Evolutionary conservation across 2,888 invertebrate genomes (phyloP).

Genomic region (Rhagium mordax): DNA sequence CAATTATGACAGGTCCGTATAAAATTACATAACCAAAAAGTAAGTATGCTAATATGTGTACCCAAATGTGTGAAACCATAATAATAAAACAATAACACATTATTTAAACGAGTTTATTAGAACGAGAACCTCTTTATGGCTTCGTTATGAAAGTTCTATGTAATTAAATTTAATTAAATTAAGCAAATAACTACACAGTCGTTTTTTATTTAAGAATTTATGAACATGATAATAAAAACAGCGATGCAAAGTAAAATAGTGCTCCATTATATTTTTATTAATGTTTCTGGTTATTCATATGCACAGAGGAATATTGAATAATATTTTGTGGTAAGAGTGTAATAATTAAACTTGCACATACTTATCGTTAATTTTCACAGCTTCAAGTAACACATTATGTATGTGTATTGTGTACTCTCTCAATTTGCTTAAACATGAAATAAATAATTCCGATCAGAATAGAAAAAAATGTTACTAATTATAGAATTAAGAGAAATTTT

Average conservation of each 20-base stretch:
- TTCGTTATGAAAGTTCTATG: slow-evolving; percentile 40
- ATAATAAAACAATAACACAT: slow-evolving; percentile 35
- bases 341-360: background rate
- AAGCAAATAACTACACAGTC: background rate
- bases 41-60: slow-evolving; percentile 18
- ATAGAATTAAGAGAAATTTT: too few relatives aligned
- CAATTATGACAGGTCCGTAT: background rate
- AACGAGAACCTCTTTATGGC: slow-evolving; percentile 42
- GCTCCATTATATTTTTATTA: background rate
- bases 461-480: too few relatives aligned
- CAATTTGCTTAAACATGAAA: too few relatives aligned
- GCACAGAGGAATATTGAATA: background rate
- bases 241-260: too few relatives aligned
- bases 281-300: background rate
- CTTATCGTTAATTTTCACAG: background rate
- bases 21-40: background rate
- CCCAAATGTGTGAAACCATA: slow-evolving; percentile 35
- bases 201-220: background rate
- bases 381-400: too few relatives aligned
- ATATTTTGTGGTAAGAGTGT: background rate
- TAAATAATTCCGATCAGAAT: too few relatives aligned
- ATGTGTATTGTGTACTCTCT: too few relatives aligned
- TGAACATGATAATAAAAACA: background rate
- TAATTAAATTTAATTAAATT: slow-evolving; percentile 28
- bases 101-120: slow-evolving; percentile 41